A percentile compares a stretch with the other conserved stretches of the same genome.
phyloP scores from a whole-genome alignment of 2,888 invertebrate species.

The Cantharis lateralis region DNA sequence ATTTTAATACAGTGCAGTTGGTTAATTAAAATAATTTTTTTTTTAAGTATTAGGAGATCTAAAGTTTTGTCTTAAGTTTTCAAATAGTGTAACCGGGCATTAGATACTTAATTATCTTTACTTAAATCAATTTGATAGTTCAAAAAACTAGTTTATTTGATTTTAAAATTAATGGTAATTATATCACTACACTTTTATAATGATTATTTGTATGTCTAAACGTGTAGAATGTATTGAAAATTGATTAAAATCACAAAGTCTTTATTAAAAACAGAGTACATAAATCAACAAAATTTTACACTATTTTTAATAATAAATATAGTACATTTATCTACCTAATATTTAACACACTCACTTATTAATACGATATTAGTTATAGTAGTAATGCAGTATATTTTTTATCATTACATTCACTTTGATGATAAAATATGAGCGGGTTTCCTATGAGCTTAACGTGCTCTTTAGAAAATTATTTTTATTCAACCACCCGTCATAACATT shows the following conservation, averaged over 20 bases:
- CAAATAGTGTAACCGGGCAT: too few relatives aligned
- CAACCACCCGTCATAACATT: neutral
- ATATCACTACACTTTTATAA: neutral
- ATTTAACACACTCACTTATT: neutral
- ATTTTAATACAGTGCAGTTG: too few relatives aligned
- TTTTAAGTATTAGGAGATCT: too few relatives aligned
- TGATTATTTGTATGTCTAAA: neutral
- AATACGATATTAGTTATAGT: neutral
- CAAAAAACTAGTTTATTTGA: too few relatives aligned
- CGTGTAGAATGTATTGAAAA: neutral
- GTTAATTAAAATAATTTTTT: too few relatives aligned
- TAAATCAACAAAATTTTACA: neutral
- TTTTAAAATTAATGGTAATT: too few relatives aligned
- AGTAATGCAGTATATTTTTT: neutral
- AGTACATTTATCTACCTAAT: neutral
- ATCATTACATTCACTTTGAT: neutral
- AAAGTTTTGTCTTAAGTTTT: too few relatives aligned
- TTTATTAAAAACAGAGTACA: neutral
- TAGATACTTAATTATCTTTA: too few relatives aligned
- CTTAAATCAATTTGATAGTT: too few relatives aligned
- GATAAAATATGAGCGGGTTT: neutral
- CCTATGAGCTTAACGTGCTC: neutral
- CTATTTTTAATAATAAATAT: neutral
- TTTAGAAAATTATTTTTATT: neutral
- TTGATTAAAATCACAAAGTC: neutral